phyloP scores from a whole-genome alignment of 2,113 vertebrate species.

The Boulengeromyrus knoepffleri region DNA sequence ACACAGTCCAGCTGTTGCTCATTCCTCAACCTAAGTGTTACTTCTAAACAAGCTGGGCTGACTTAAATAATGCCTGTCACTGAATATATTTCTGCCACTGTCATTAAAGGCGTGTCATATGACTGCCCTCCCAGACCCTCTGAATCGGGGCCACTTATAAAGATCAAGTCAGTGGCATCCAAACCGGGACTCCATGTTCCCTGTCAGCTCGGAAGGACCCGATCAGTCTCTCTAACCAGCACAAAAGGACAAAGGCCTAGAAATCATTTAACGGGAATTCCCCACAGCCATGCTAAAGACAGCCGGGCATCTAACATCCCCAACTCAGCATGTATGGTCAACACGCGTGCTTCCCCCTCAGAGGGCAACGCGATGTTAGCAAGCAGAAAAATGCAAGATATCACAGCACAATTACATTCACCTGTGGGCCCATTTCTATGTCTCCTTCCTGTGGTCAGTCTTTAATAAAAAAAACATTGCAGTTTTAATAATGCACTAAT shows the following conservation, averaged over 20 bases:
- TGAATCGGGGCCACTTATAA: not conserved
- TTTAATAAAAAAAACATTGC: not conserved
- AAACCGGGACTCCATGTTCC: not conserved
- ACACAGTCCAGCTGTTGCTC: not conserved
- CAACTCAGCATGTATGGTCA: not conserved
- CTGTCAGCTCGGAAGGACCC: not conserved
- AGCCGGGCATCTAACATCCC: not conserved
- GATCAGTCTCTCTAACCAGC: not conserved
- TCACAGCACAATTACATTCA: not conserved
- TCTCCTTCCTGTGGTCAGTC: not conserved
- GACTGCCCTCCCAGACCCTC: not conserved
- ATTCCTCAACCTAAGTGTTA: not conserved
- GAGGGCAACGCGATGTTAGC: not conserved
- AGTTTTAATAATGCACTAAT: not conserved
- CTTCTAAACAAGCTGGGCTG: not conserved
- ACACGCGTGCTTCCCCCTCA: not conserved
- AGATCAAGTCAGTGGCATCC: not conserved
- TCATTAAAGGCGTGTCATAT: not conserved
- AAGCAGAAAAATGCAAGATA: not conserved
- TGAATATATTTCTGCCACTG: not conserved
- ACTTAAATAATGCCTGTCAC: not conserved
- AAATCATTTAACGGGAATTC: not conserved
- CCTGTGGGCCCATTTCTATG: not conserved
- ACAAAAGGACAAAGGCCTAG: not conserved
- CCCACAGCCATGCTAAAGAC: not conserved